A percentile compares a stretch with the other conserved stretches of the same genome.
phyloP scores from a whole-genome alignment of 2,888 invertebrate genomes.

The Ennomos fuscantarius region DNA sequence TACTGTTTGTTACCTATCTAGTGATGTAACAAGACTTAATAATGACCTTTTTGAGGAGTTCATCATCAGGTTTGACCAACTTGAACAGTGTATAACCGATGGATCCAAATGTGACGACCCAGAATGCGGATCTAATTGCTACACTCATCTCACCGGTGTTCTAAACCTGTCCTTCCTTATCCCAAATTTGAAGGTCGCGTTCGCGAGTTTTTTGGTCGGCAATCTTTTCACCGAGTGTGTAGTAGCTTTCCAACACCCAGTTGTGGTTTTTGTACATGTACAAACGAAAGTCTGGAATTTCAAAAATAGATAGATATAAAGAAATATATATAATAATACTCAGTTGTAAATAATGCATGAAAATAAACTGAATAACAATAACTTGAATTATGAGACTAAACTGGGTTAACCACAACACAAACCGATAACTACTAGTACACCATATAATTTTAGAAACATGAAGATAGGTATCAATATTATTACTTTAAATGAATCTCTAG shows the following conservation, averaged over 20 bases:
- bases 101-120: conserved; percentile 85
- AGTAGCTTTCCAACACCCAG: conserved; percentile 88
- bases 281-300: conserved; percentile 88
- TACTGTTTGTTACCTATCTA: conserved; percentile 37
- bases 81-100: conserved; percentile 86
- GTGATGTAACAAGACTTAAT: conserved; percentile 42
- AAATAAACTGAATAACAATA: too few species aligned
- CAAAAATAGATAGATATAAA: background rate
- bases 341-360: too few species aligned
- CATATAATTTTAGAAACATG: too few species aligned
- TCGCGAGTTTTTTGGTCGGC: conserved; percentile 82
- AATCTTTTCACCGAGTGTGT: conserved; percentile 87
- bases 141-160: conserved; percentile 74
- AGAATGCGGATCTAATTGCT: conserved; percentile 82
- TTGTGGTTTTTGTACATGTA: conserved; percentile 88
- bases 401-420: too few species aligned
- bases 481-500: too few species aligned
- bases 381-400: too few species aligned
- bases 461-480: too few species aligned
- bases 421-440: too few species aligned
- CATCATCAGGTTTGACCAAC: conserved; percentile 83
- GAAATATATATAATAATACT: too few species aligned
- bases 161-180: conserved; percentile 78
- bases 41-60: conserved; percentile 83
- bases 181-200: conserved; percentile 85